Evolutionary conservation across 2,888 invertebrate species (phyloP).

Genomic region (Mythimna albipuncta): DNA sequence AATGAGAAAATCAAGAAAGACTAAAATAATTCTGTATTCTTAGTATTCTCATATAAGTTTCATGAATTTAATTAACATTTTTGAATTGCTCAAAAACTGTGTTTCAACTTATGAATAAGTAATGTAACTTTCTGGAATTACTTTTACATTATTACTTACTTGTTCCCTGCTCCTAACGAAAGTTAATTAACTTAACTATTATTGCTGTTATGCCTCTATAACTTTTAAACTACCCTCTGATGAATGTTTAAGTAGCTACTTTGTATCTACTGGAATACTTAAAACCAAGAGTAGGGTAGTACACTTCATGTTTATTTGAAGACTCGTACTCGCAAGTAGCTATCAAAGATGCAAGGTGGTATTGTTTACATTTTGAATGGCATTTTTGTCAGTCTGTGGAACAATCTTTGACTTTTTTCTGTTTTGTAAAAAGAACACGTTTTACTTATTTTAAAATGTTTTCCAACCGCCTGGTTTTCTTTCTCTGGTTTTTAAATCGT

Average conservation of each 20-base stretch:
- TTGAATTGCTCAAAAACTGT: background rate
- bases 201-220: slow-evolving; percentile 22
- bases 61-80: background rate
- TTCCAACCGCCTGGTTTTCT: slow-evolving; percentile 7
- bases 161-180: background rate
- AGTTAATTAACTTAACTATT: slow-evolving; percentile 22
- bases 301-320: slow-evolving; percentile 46
- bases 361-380: slow-evolving; percentile 43
- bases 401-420: slow-evolving; percentile 12
- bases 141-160: background rate
- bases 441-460: slow-evolving; percentile 33
- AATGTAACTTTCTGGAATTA: background rate
- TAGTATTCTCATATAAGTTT: background rate
- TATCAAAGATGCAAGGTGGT: slow-evolving; percentile 52
- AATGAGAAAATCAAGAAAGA: background rate
- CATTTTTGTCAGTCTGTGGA: slow-evolving; percentile 35
- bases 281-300: slow-evolving; percentile 20
- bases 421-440: slow-evolving; percentile 48
- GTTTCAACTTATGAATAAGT: background rate
- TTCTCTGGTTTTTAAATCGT: background rate
- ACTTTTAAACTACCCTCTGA: slow-evolving; percentile 17
- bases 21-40: background rate
- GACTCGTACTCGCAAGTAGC: slow-evolving; percentile 15
- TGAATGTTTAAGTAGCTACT: slow-evolving; percentile 37
- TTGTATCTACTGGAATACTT: slow-evolving; percentile 40